Evolutionary conservation across 2,888 invertebrate species (phyloP), one percentile per base, ranked within the genome.

Genomic region (Sesia apiformis): DNA sequence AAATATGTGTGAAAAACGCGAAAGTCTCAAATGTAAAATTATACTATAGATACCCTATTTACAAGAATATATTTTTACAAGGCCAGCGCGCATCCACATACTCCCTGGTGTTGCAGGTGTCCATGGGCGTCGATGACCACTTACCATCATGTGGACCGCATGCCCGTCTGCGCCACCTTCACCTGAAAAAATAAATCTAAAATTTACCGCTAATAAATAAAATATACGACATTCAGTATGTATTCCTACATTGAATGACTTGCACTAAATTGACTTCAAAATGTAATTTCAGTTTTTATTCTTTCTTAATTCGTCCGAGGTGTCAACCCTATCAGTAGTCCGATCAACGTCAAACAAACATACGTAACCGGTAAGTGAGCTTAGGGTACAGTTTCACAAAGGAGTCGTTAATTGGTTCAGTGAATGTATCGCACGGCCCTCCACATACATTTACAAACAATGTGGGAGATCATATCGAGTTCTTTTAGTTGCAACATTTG

Each of bases 381-480:
- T 46, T 46, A 46, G 8, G 8, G 46, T 46, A 46, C 7, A n/a
- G 46, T 46, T 46, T 8, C 46, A 46, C 46, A 46, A 46, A 46
- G 8, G 4, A 46, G 46, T 46, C 38, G 53, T 55, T 58, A 57
- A 57, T 59, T 57, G 57, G 51, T 6, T 8, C 40, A 40, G 52
- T 50, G 40, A 50, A 53, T 8, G 54, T 50, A 53, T 46, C 46
- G 52, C 53, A 40, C 52, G 54, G 54, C 46, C 46, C 46, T 46
- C 46, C 46, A 43, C 6, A 46, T 5, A 43, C 50, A 57, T 59
- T 59, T 56, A 52, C 59, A 59, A 59, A 59, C 59, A 59, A 59
- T 57, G 59, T 52, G 51, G n/a, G 53, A 55, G 59, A 59, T 59
- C 55, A 38, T 55, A 53, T 55, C 55, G 52, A n/a, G 4, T 46